Evolutionary conservation across 2,888 invertebrate species (phyloP).

Genomic region (Drosophila helvetica): DNA sequence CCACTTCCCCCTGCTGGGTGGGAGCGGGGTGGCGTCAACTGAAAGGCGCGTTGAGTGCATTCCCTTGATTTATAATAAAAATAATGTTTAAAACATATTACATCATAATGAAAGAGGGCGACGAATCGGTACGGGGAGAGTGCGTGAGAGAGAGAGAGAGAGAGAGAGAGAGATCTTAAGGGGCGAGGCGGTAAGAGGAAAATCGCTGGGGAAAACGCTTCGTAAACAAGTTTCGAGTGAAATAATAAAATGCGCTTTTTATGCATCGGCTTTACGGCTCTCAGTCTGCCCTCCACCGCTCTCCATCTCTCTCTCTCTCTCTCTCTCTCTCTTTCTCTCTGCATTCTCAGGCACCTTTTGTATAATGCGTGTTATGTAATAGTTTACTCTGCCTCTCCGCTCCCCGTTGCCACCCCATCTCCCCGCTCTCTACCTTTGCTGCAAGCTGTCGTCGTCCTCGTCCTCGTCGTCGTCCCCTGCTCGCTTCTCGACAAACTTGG

Average conservation of each 20-base stretch:
- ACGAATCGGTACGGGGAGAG: slow-evolving; percentile 9
- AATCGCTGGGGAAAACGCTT: slow-evolving; percentile 44
- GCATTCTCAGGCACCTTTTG: slow-evolving; percentile 31
- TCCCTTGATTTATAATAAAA: slow-evolving; percentile 74
- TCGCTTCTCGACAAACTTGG: slow-evolving; percentile 28
- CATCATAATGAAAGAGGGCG: slow-evolving; percentile 68
- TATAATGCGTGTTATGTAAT: slow-evolving; percentile 72
- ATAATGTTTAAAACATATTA: slow-evolving; percentile 75
- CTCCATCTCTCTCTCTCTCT: background rate
- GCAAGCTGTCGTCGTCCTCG: slow-evolving; percentile 63
- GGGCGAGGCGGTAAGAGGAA: background rate
- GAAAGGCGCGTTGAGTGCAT: slow-evolving; percentile 66
- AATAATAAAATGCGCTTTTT: slow-evolving; percentile 77
- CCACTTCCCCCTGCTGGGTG: slow-evolving; percentile 14
- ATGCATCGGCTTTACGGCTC: slow-evolving; percentile 51
- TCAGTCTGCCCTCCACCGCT: slow-evolving; percentile 8
- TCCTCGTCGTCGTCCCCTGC: slow-evolving; percentile 3
- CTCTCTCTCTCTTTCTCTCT: slow-evolving; percentile 11
- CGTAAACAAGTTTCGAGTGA: slow-evolving; percentile 78
- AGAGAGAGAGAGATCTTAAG: background rate
- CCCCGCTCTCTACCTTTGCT: background rate
- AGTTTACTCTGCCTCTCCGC: slow-evolving; percentile 51
- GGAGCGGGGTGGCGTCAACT: slow-evolving; percentile 36
- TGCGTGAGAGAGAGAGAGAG: background rate
- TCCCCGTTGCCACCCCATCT: background rate